Conservation (phyloP, 2,888 invertebrate species). For the Caenorhabditis japonica region DNA sequence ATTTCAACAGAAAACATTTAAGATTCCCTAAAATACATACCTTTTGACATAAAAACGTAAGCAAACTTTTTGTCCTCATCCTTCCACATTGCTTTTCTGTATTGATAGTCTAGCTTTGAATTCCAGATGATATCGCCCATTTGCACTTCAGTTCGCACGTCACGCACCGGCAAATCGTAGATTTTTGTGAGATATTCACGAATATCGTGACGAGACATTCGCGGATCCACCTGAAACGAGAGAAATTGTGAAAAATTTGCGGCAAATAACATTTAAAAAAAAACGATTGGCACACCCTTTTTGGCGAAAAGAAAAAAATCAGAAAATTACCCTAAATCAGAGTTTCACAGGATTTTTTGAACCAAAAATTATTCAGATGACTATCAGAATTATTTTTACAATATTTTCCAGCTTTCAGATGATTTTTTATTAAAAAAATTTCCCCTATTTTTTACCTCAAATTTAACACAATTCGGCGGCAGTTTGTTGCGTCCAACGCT, state of each 20-base stretch:
- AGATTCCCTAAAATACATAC: slow-evolving; percentile 59
- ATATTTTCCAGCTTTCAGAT: too few relatives aligned
- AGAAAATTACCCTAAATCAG: too few relatives aligned
- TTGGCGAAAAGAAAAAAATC: too few relatives aligned
- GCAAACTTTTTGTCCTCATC: slow-evolving; percentile 76
- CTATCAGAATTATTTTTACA: too few relatives aligned
- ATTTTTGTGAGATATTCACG: slow-evolving; percentile 95
- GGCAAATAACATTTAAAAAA: too few relatives aligned
- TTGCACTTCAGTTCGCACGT: slow-evolving; percentile 83
- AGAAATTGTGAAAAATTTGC: background rate
- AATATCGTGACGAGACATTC: slow-evolving; percentile 90
- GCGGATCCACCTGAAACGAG: slow-evolving; percentile 55
- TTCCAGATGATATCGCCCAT: slow-evolving; percentile 74
- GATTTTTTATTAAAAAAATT: too few relatives aligned
- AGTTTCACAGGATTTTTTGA: too few relatives aligned
- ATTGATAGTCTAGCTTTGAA: slow-evolving; percentile 57
- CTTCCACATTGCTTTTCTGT: slow-evolving; percentile 74
- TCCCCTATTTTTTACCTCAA: too few relatives aligned
- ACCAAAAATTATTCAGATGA: too few relatives aligned
- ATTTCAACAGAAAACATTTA: too few relatives aligned
- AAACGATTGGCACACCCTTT: too few relatives aligned
- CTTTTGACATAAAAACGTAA: slow-evolving; percentile 73
- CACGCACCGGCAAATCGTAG: slow-evolving; percentile 87
- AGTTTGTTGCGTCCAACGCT: slow-evolving; percentile 79
- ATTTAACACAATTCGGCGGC: slow-evolving; percentile 87